Percentiles rank a stretch among this genome's conserved stretches.
These are phyloP conservation scores for rabbit (Oryctolagus cuniculus) DNA, from an alignment of 2,113 vertebrate genomes.

Conservation along the genomic window mOryCun1.1 NC_091432.1:179103501-179104000, in stretches of 20 bases:
- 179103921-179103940: background rate
- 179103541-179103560: constrained; percentile 89
- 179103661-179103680: constrained; percentile 79
- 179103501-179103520: constrained; percentile 90
- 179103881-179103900: background rate
- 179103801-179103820: background rate
- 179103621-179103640: constrained; percentile 85
- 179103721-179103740: constrained; percentile 44
- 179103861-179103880: background rate
- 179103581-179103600: constrained; percentile 90
- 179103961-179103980: background rate
- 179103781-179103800: background rate
- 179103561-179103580: constrained; percentile 87
- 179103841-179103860: background rate
- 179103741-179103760: constrained; percentile 58
- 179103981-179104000: background rate
- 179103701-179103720: constrained; percentile 38
- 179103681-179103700: constrained; percentile 63
- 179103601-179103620: constrained; percentile 89
- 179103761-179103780: constrained; percentile 15
- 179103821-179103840: background rate
- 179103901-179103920: background rate
- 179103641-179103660: constrained; percentile 89
- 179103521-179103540: constrained; percentile 87
- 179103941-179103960: background rate